Conservation (phyloP, 2,113 vertebrate species). For the Tetrax tetrax region DNA sequence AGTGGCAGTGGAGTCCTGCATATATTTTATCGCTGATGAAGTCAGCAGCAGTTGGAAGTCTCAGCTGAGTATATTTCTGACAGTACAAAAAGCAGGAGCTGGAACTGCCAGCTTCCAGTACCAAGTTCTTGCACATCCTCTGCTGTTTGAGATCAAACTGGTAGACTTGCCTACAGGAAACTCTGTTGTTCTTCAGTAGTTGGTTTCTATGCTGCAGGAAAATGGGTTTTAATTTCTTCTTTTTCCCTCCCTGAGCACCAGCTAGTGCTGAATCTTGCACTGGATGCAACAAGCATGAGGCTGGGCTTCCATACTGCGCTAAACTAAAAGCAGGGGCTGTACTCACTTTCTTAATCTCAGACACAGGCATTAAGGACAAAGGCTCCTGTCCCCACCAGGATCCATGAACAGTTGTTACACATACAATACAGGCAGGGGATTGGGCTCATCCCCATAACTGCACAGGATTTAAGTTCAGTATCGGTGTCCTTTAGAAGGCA, state of each 20-base stretch:
- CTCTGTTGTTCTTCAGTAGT: not conserved
- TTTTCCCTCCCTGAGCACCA: not conserved
- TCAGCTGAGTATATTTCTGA: not conserved
- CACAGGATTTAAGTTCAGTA: not conserved
- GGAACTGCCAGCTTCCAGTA: not conserved
- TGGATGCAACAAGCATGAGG: not conserved
- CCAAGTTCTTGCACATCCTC: not conserved
- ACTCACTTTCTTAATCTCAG: not conserved
- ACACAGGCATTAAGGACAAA: not conserved
- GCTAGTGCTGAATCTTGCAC: not conserved
- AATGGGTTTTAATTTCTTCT: no score
- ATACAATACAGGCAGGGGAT: not conserved
- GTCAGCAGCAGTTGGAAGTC: not conserved
- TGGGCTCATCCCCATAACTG: not conserved
- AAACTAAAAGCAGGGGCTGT: not conserved
- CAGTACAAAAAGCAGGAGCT: not conserved
- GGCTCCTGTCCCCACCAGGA: not conserved
- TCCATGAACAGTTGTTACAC: fast-evolving
- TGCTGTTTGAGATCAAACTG: not conserved
- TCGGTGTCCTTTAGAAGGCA: not conserved
- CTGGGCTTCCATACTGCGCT: not conserved
- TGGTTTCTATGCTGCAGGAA: not conserved
- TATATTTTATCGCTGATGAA: not conserved
- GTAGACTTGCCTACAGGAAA: not conserved
- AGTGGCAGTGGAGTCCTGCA: not conserved